Evolutionary conservation across 2,888 invertebrate genomes (phyloP).

Genomic region (Entomobrya multifasciata): DNA sequence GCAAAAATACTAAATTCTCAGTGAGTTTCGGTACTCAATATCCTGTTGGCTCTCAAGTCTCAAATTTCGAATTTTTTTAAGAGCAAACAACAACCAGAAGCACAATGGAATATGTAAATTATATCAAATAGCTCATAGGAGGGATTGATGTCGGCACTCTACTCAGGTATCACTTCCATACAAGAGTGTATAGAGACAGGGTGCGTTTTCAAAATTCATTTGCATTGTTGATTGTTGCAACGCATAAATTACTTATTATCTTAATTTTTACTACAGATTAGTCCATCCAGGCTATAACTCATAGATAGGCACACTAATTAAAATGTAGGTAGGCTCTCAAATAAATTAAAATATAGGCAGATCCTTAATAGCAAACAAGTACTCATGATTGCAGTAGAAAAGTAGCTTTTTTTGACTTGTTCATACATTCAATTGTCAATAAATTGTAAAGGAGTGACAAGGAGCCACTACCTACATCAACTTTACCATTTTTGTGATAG

Average conservation of each 20-base stretch:
- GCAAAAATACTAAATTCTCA: neutral
- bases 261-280: constrained; percentile 28
- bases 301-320: constrained; percentile 26
- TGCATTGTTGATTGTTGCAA: constrained; percentile 37
- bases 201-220: too few relatives aligned
- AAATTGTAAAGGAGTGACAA: constrained; percentile 17
- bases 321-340: constrained; percentile 1
- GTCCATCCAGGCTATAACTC: constrained; percentile 16
- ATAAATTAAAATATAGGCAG: neutral
- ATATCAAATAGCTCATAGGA: constrained; percentile 5
- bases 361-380: constrained; percentile 1
- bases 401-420: constrained; percentile 30
- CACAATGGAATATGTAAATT: neutral
- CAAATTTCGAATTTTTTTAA: too few relatives aligned
- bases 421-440: constrained; percentile 7
- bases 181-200: too few relatives aligned
- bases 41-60: too few relatives aligned
- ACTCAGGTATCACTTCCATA: too few relatives aligned
- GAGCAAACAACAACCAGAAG: neutral
- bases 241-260: constrained; percentile 2
- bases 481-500: neutral
- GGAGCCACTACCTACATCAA: neutral
- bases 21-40: neutral
- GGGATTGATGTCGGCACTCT: constrained; percentile 13
- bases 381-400: constrained; percentile 14